phyloP scores from a whole-genome alignment of 2,113 vertebrate genomes.

The Arothron firmamentum region DNA sequence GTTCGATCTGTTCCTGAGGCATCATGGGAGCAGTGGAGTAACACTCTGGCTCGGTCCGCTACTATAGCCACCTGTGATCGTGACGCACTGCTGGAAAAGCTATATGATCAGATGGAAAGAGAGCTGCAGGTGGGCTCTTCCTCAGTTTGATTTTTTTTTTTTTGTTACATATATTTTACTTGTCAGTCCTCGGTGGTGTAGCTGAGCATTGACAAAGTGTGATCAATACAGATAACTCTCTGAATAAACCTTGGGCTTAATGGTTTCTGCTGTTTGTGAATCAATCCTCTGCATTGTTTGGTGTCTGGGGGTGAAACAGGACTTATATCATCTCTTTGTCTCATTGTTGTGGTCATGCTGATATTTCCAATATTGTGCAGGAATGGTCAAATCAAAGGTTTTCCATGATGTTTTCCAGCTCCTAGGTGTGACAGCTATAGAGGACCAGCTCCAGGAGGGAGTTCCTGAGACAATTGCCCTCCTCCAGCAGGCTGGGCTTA shows the following conservation, averaged over 20 bases:
- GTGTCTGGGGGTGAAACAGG: neutral
- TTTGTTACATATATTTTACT: neutral
- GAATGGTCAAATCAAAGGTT: neutral
- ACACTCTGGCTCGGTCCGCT: constrained; percentile 65
- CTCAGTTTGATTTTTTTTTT: neutral
- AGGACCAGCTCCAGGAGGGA: constrained; percentile 86
- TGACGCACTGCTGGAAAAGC: constrained; percentile 64
- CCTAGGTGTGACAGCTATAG: constrained; percentile 88
- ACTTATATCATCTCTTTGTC: neutral
- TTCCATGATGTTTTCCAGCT: constrained; percentile 69
- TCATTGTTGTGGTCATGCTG: neutral
- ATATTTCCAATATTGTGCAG: neutral
- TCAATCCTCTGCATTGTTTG: neutral
- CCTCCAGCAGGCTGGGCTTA: constrained; percentile 83
- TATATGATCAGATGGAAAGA: constrained; percentile 85
- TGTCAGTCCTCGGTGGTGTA: neutral
- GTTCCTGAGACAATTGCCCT: constrained; percentile 86
- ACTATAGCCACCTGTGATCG: constrained; percentile 68
- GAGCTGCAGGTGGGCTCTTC: constrained; percentile 77
- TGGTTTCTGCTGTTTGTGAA: neutral
- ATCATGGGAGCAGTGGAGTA: constrained; percentile 74
- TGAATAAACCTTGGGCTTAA: neutral
- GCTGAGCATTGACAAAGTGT: neutral
- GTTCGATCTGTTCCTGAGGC: constrained; percentile 79
- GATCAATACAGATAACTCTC: neutral